Percentiles rank a stretch among this genome's conserved stretches.
phyloP scores from a whole-genome alignment of 1,140 invertebrate genomes.

The Sarcophaga bullata region DNA sequence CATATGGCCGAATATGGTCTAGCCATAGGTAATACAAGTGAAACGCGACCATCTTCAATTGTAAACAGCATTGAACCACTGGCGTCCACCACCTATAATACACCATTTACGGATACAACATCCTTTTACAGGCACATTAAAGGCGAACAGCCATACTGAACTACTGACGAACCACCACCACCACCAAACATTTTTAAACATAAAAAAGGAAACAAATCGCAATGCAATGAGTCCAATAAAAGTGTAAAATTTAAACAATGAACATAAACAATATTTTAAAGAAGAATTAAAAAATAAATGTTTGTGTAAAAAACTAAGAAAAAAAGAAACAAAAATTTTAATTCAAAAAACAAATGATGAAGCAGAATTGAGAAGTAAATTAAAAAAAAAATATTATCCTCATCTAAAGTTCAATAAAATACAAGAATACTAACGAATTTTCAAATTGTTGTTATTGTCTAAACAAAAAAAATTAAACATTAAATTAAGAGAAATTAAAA shows the following conservation, averaged over 20 bases:
- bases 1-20: slow-evolving; percentile 63
- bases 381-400: slow-evolving; percentile 16
- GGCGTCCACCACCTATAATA: slow-evolving; percentile 22
- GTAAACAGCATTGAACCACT: slow-evolving; percentile 16
- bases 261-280: background rate
- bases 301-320: too few relatives aligned
- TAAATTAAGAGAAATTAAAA: slow-evolving; percentile 4
- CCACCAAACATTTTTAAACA: background rate
- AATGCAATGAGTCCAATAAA: background rate
- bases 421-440: slow-evolving; percentile 38
- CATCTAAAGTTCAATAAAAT: slow-evolving; percentile 28
- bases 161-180: slow-evolving; percentile 38
- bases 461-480: slow-evolving; percentile 41
- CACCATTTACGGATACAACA: slow-evolving; percentile 30
- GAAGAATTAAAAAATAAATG: too few relatives aligned
- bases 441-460: slow-evolving; percentile 34
- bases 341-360: background rate
- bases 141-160: slow-evolving; percentile 28
- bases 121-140: slow-evolving; percentile 33
- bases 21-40: slow-evolving; percentile 48
- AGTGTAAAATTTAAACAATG: background rate
- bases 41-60: background rate
- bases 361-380: background rate
- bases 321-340: background rate
- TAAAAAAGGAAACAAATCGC: too few relatives aligned